Base-by-base conservation (phyloP, 2,113 vertebrate species). In the Pedetes capensis region DNA sequence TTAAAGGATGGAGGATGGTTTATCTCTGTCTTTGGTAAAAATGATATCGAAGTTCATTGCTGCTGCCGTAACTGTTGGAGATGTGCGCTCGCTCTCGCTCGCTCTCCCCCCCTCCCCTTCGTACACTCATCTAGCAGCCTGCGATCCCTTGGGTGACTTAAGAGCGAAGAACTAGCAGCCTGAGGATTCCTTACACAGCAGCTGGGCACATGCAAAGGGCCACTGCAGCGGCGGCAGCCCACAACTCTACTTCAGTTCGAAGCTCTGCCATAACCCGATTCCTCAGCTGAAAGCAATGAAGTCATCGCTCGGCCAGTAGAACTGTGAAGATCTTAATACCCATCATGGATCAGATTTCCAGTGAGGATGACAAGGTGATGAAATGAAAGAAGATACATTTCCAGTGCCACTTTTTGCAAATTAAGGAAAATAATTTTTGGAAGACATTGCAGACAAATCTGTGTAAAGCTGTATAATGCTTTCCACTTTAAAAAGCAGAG, bases 271-370 rank as follows among this genome's bases (percentile, higher is more conserved):
- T 83, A n/a, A 75, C 82, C 66, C 44, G 97, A 95, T 89, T 80
- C 93, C 89, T 92, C 47, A 91, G 53, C 92, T 90, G 68, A 87
- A 94, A 90, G 96, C 92, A 95, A 96, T 97, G 97, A 97, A 97
- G 95, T 96, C 97, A 97, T 97, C 76, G 72, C 44, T 59, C 44
- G 69, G 82, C 79, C 83, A 64, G 92, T 34, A 93, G 88, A 92
- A 96, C 95, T 85, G 85, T 79, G 87, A 95, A 94, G 80, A 93
- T 96, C 87, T 92, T 96, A 96, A 95, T 89, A 92, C 39, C 83
- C 64, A 92, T 75, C 72, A 22, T 49, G 53, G 61, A 84, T 92
- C 80, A 80, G 55, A 34, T 89, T 97, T 94, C 59, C 89, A 83
- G 51, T 93, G 57, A 92, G 66, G 53, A 95, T 91, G 82, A 87